Evolutionary conservation across 2,797 vertebrate genomes (phyloP), one percentile per base, ranked within the genome.

Genomic region (Onychomys torridus): DNA sequence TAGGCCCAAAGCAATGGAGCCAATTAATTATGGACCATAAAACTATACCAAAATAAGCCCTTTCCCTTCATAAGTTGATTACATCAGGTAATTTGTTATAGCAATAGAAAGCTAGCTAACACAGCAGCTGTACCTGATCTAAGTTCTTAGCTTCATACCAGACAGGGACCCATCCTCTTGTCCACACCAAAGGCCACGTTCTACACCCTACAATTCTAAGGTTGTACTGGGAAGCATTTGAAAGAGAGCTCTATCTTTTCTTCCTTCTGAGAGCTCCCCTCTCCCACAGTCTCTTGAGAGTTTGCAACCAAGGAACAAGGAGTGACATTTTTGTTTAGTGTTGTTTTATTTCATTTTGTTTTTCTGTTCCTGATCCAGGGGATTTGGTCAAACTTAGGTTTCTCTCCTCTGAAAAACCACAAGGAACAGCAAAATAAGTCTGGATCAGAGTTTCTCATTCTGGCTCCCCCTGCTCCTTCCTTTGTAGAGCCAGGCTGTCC

Each of bases 391-490:
- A 90, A 9, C 71, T 37, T 85, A 82, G 8, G 2, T 17, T 75
- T 91, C 85, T 93, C 23, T 95, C 12, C 86, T 61, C 69, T 65
- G 71, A 91, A 93, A 97, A 97, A 5, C 25, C 88, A 73, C 46
- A 90, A 84, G 55, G 92, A 92, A 77, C 73, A 94, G 75, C 16
- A 97, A 97, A 95, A 82, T 11, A 94, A 94, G 75, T 76, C 21
- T 88, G 67, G 23, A 59, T 57, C 37, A 73, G 17, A 76, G 49
- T 14, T 73, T 94, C 81, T 89, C 27, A n/a, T 55, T 21, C 55
- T 9, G 34, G 21, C 89, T 29, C 37, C 40, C 46, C 4, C n/a
- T 71, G 34, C 32, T 57, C n/a, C n/a, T 40, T 67, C 12, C 5
- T n/a, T 13, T 59, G 34, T 32, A 8, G 5, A 83, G 61, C 11